These are phyloP conservation scores for Nerophis ophidion DNA, from an alignment of 2,113 vertebrate genomes.

Conservation along the genomic window DNA sequence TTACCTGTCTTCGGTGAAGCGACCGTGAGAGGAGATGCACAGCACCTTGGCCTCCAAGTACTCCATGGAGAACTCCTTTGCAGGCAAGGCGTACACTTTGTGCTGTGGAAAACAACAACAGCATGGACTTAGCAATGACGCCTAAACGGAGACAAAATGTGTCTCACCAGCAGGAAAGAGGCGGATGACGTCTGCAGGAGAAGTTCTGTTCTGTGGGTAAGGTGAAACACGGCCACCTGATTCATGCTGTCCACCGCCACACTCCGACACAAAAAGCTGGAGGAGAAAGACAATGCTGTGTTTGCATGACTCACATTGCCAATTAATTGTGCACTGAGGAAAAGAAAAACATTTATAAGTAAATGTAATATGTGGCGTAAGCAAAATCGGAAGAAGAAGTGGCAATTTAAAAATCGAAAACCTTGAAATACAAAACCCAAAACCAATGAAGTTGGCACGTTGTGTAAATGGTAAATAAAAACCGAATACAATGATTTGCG, in stretches of 20 bases:
- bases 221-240: slow-evolving; percentile 69
- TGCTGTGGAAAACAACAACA: slow-evolving; percentile 68
- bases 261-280: slow-evolving; percentile 85
- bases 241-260: slow-evolving; percentile 71
- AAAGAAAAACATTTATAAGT: too few relatives aligned
- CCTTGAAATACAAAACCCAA: too few relatives aligned
- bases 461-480: too few relatives aligned
- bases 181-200: slow-evolving; percentile 63
- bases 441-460: too few relatives aligned
- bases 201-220: slow-evolving; percentile 71
- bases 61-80: slow-evolving; percentile 79
- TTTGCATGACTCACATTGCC: too few relatives aligned
- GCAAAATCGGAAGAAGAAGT: too few relatives aligned
- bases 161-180: slow-evolving; percentile 80
- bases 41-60: slow-evolving; percentile 78
- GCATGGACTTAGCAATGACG: neutral
- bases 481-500: too few relatives aligned
- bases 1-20: slow-evolving; percentile 68
- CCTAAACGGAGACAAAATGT: neutral
- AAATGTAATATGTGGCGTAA: too few relatives aligned
- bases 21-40: slow-evolving; percentile 79
- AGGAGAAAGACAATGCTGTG: neutral
- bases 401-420: too few relatives aligned
- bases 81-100: slow-evolving; percentile 80
- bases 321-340: too few relatives aligned